Evolutionary conservation across 1,140 invertebrate species (phyloP), one percentile per base, ranked within the genome.

Genomic region (Mycetomoellerius zeteki): DNA sequence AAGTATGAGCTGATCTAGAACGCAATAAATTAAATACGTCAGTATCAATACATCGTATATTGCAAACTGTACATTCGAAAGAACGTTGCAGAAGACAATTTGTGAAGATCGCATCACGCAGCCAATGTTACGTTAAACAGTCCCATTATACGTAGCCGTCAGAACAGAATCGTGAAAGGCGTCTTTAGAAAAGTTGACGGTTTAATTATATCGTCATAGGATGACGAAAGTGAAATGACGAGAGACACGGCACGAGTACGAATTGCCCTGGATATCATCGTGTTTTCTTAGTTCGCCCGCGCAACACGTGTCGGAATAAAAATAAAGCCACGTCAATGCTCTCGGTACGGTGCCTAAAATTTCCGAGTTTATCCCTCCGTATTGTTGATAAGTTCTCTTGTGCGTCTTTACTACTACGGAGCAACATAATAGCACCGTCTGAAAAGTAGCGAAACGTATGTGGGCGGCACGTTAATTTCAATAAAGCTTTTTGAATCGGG

Each of bases 221-320:
- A 33, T 75, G 27, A 84, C 27, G 27, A 73, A 16, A 47, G 62
- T 52, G 62, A 86, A 81, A 82, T 86, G 71, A 89, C 33, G 76
- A 86, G 64, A 72, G 71, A 6, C 62, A 43, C 43, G 19, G 19
- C 75, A 27, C 58, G 58, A 88, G 10, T 62, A 58, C 27, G 8
- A 77, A 75, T 69, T 27, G 33, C 47, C n/a, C 16, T 86, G 37
- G 6, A 50, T 75, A 84, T 75, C 54, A 14, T 37, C 58, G 12
- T n/a, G 37, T 58, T 77, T 47, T 62, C 64, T 58, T 60, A 73
- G 21, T 82, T 58, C n/a, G 12, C 16, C 12, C 19, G 16, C 19
- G 64, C 24, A 87, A 52, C 88, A 86, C 64, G 62, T 77, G 87
- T 27, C 60, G 71, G 43, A 77, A 90, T 72, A 72, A 82, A 90